phyloP scores from a whole-genome alignment of 92 coral and sea anemone genomes.

The Bergia sp. region DNA sequence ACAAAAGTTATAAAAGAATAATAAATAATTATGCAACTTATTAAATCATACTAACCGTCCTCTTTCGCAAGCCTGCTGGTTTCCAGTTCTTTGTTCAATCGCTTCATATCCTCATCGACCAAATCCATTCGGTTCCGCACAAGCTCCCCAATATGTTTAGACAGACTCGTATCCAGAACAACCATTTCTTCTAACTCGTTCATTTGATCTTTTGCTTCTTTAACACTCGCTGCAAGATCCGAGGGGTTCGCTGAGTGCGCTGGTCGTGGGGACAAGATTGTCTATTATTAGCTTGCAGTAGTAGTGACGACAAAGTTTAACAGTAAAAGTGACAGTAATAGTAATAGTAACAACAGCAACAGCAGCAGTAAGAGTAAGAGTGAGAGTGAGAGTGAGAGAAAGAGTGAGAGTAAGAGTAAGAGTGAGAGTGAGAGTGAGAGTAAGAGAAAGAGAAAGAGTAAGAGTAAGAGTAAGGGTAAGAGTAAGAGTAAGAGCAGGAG shows the following conservation, averaged over 20 bases:
- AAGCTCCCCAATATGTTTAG: conserved; percentile 4
- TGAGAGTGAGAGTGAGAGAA: no score
- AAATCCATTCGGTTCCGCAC: conserved; percentile 3
- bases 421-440: no score
- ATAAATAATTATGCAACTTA: no score
- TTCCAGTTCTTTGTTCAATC: conserved; percentile 2
- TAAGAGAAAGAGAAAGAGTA: no score
- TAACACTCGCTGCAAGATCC: not conserved
- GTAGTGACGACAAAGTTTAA: not conserved
- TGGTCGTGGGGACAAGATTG: not conserved
- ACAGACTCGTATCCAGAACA: conserved; percentile 2
- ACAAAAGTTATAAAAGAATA: no score
- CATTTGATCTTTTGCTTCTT: conserved; percentile 1
- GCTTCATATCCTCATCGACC: conserved; percentile 28
- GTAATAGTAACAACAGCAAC: not conserved
- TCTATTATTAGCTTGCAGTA: not conserved
- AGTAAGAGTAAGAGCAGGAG: no score
- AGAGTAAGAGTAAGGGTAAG: no score
- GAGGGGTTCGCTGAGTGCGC: not conserved
- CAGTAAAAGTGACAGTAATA: not conserved
- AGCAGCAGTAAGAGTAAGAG: no score
- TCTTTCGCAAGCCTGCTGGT: not conserved
- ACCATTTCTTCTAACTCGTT: conserved; percentile 7
- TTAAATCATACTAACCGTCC: not conserved
- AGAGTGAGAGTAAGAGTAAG: no score